A percentile compares a stretch with the other conserved stretches of the same genome.
Evolutionary conservation across 1,140 invertebrate genomes (phyloP).

Genomic region (Vanessa tameamea): DNA sequence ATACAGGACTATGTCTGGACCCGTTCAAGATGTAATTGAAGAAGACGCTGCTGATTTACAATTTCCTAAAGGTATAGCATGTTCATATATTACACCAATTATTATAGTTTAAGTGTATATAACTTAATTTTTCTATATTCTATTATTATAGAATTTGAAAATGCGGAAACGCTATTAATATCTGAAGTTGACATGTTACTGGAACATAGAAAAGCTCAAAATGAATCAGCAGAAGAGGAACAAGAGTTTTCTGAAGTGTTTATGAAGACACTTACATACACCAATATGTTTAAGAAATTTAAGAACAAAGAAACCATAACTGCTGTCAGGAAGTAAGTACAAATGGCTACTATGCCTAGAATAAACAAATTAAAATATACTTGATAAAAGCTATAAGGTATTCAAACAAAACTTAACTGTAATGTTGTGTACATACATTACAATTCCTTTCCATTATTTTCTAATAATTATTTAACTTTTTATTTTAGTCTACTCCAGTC

Average conservation of each 20-base stretch:
- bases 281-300: conserved; percentile 97
- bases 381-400: too few species aligned
- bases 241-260: conserved; percentile 99
- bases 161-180: conserved; percentile 97
- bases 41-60: conserved; percentile 92
- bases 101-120: conserved; percentile 2
- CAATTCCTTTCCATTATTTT: too few species aligned
- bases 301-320: conserved; percentile 99
- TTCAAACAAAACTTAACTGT: too few species aligned
- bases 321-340: conserved; percentile 92
- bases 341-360: neutral
- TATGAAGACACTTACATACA: conserved; percentile 98
- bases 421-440: too few species aligned
- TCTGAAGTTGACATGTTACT: conserved; percentile 99
- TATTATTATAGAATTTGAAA: conserved; percentile 94
- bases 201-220: conserved; percentile 98
- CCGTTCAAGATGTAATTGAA: conserved; percentile 85
- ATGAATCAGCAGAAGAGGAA: conserved; percentile 98
- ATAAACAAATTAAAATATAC: neutral
- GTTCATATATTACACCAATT: neutral
- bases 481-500: conserved; percentile 92
- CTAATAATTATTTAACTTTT: neutral
- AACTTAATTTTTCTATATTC: conserved; percentile 3
- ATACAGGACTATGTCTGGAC: conserved; percentile 56
- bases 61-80: conserved; percentile 89